These are phyloP conservation scores for Julus scandinavius DNA, from an alignment of 2,888 invertebrate species.

Conservation along the genomic window DNA sequence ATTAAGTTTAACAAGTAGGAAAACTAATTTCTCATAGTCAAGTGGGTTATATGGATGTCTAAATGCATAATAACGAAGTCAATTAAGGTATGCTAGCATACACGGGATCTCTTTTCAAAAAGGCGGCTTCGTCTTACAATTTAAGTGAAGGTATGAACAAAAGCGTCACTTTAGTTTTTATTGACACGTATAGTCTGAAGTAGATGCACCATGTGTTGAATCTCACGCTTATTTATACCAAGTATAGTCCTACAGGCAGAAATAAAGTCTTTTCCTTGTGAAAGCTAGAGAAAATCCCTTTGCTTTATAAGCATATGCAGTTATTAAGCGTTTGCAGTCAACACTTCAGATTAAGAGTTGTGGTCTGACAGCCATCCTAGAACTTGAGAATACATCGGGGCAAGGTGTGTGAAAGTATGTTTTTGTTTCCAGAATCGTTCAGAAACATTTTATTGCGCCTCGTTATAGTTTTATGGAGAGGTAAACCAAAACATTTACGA, in stretches of 20 bases:
- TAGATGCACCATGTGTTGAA: background rate
- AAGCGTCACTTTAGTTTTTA: too few species aligned
- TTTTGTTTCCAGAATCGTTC: background rate
- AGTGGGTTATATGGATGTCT: too few species aligned
- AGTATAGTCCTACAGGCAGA: too few species aligned
- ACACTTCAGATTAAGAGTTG: background rate
- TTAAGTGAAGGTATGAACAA: too few species aligned
- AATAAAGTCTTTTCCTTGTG: background rate
- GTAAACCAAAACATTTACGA: conserved; percentile 45
- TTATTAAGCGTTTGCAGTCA: background rate
- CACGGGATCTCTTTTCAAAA: too few species aligned
- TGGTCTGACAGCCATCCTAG: background rate
- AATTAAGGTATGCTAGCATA: too few species aligned
- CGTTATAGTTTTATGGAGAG: conserved; percentile 45
- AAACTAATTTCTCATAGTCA: too few species aligned
- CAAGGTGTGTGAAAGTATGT: background rate
- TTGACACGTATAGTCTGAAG: too few species aligned
- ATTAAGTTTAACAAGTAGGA: too few species aligned
- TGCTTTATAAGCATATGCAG: background rate
- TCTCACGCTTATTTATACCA: background rate
- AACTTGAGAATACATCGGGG: background rate
- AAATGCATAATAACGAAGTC: too few species aligned
- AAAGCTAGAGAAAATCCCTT: background rate
- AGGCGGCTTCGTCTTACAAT: too few species aligned
- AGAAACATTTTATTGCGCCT: conserved; percentile 41